Base-by-base conservation (phyloP, 2,888 invertebrate species). In the Dynastes tityus region DNA sequence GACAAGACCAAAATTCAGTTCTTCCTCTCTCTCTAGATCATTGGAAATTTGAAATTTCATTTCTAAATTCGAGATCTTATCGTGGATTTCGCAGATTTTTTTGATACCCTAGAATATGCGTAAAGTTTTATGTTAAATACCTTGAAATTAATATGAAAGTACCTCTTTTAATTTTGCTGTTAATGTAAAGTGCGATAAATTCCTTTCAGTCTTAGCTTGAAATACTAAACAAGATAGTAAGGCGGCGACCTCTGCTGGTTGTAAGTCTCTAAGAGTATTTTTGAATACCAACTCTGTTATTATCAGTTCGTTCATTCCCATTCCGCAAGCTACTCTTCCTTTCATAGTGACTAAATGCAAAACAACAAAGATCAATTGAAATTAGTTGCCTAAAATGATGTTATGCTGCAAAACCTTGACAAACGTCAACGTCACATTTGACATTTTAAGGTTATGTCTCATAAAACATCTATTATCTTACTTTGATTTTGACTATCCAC, bases 281-380 rank as follows among this genome's bases (percentile, higher is more conserved):
- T 96, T 93, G 83, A 98, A 93, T 53, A 99, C 95, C 65, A 99
- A 89, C 88, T 99, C 99, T 0, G 99, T 98, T 80, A 99, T 94
- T 75, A 99, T 92, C 27, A 99, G 90, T 88, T 97, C 98, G 85
- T 96, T 95, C 83, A 93, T 94, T 63, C 95, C 94, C 92, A 97
- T 95, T 89, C 95, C 94, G 85, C 96, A 94, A 1, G 97, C 97
- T 0, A 97, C 96, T 79, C 94, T 91, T 0, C 97, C 97, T 89
- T 96, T 96, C 77, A 96, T 88, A 79, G 93, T 92, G 2, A 96
- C 95, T 91, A 88, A 82, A 88, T 86, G 80, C 75, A 80, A 82
- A 78, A 37, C 13, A 11, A 53, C 16, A 58, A 58, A 58, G n/a
- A 22, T 29, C 16, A 64, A 40, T 64, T 40, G n/a, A 37, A 37